Evolutionary conservation across 2,113 vertebrate species (phyloP), one percentile per base, ranked within the genome.

Genomic region (Poeciliopsis prolifica): DNA sequence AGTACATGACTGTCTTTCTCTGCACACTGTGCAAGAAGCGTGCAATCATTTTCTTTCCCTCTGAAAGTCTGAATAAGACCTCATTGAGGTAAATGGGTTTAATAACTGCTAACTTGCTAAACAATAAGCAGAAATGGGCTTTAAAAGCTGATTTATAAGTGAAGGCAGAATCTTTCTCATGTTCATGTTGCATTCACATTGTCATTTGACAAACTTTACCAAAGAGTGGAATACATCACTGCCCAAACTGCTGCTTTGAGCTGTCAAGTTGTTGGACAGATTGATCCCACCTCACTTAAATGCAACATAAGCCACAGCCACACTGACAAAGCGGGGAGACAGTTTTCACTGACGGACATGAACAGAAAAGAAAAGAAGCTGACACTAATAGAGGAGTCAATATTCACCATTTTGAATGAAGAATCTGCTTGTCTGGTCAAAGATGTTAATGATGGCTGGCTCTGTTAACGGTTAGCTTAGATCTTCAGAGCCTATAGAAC

Each of bases 281-380:
- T 83, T 86, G 85, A 87, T 90, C 75, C 67, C 72, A 19, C 44
- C 40, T 82, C 74, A 78, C 74, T 71, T 66, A 73, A 84, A 82
- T 60, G 71, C 70, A 88, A 79, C 70, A 77, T 72, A 75, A 78
- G 72, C 72, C 75, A 58, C 74, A 65, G 60, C 67, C 65, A 28
- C 70, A 67, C 11, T 70, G 81, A 86, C 79, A 75, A 63, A 65
- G 42, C 42, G 54, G 74, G 61, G 72, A 60, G 68, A 51, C 60
- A 69, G 80, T 70, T 78, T 42, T 54, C 58, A 54, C 63, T 33
- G 73, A 68, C 24, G 75, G 65, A 84, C 73, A 71, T 30, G 70
- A 68, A 84, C 60, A n/a, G 74, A 29, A 71, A 77, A 68, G 74
- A 75, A 79, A 68, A 68, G 78, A 81, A 63, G 76, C 71, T 76